A percentile compares a stretch with the other conserved stretches of the same genome.
Conservation (phyloP, 2,888 invertebrate genomes). For the Drosophila setosimentum region DNA sequence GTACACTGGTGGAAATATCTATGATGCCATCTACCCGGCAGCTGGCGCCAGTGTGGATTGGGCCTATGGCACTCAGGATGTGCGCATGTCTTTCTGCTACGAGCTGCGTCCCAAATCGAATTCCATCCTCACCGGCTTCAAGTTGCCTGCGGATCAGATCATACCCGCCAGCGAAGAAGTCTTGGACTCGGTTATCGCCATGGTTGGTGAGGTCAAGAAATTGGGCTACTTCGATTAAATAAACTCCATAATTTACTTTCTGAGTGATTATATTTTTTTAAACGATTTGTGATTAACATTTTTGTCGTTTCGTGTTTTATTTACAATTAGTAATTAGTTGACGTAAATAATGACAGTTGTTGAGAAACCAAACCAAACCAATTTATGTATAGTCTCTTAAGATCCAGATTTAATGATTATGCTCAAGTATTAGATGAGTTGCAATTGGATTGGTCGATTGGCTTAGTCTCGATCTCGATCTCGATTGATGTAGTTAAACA, state of each 20-base stretch:
- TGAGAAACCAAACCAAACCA: background rate
- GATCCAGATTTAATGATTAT: background rate
- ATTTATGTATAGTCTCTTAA: background rate
- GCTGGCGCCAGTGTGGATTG: constrained; percentile 91
- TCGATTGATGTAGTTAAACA: constrained; percentile 84
- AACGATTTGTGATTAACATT: background rate
- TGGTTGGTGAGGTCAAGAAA: constrained; percentile 85
- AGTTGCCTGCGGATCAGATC: constrained; percentile 89
- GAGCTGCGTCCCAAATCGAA: constrained; percentile 86
- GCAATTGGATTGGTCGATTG: background rate
- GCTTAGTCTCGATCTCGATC: constrained; percentile 36
- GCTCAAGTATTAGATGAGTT: background rate
- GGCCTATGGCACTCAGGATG: constrained; percentile 88
- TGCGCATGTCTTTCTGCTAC: constrained; percentile 84
- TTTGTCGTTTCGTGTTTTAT: background rate
- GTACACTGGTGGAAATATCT: constrained; percentile 88
- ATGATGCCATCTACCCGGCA: constrained; percentile 86
- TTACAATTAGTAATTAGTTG: background rate
- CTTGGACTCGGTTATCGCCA: constrained; percentile 86
- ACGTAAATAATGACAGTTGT: background rate
- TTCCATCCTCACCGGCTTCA: constrained; percentile 87
- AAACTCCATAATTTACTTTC: constrained; percentile 1
- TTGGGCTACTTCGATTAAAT: constrained; percentile 70
- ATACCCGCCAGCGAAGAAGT: constrained; percentile 89
- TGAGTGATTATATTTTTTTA: background rate